These are phyloP conservation scores for Porites cylindrica DNA, from an alignment of 92 coral and sea anemone genomes.

Conservation along the genomic window DNA sequence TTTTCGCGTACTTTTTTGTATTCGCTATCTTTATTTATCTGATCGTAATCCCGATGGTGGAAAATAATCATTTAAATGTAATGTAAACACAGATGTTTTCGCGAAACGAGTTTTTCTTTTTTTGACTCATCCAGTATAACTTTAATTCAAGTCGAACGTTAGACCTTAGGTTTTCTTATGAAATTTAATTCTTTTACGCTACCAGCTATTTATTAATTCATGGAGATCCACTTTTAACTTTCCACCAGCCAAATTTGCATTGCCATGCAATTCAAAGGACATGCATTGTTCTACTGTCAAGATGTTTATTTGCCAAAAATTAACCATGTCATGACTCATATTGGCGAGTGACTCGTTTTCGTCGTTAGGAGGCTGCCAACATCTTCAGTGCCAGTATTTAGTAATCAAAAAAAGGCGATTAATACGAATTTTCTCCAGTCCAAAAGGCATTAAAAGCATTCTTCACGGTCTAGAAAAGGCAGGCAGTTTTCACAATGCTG, in stretches of 20 bases:
- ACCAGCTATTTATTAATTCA: slow-evolving; percentile 22
- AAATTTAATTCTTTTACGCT: background rate
- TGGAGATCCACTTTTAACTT: background rate
- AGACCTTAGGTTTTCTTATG: background rate
- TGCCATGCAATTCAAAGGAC: slow-evolving; percentile 14
- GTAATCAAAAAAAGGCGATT: background rate
- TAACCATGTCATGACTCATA: slow-evolving; percentile 24
- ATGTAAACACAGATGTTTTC: background rate
- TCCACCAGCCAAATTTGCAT: slow-evolving; percentile 33
- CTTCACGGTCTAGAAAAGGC: background rate
- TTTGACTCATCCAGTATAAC: too few species aligned
- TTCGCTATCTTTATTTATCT: background rate
- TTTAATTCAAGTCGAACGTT: background rate
- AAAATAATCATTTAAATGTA: background rate
- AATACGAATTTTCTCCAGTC: background rate
- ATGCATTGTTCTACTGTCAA: slow-evolving; percentile 32
- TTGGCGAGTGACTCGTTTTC: background rate
- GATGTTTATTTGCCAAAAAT: slow-evolving; percentile 25
- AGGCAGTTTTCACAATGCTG: slow-evolving; percentile 24
- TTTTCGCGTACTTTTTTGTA: background rate
- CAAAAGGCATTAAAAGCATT: background rate
- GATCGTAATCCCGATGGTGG: background rate
- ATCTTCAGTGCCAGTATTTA: background rate
- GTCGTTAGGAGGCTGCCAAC: background rate
- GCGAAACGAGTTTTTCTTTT: background rate